A percentile compares a stretch with the other conserved stretches of the same genome.
Conservation (phyloP, 2,888 invertebrate genomes). For the Schrankia costaestrigalis region DNA sequence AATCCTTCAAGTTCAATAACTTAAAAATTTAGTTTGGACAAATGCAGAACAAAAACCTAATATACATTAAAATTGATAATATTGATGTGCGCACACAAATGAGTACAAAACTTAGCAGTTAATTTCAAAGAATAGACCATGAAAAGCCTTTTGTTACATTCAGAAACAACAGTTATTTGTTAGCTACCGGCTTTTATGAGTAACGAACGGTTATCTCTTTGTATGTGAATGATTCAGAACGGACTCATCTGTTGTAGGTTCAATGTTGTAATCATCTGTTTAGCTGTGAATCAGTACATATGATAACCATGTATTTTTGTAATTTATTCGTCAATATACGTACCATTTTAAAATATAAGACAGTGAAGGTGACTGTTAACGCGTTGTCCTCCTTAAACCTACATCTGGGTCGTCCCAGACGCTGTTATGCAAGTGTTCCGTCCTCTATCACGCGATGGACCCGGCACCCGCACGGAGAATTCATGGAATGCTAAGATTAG, state of each 20-base stretch:
- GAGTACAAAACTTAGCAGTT: constrained; percentile 10
- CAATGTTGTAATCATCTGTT: background rate
- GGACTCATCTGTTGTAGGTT: constrained; percentile 7
- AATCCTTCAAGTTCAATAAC: no score
- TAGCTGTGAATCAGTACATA: no score
- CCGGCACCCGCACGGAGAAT: no score
- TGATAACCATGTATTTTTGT: no score
- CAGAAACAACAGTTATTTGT: constrained; percentile 13
- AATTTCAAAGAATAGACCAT: constrained; percentile 13
- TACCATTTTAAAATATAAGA: no score
- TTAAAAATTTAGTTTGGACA: constrained; percentile 2
- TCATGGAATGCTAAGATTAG: no score
- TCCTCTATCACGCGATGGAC: no score
- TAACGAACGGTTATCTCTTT: constrained; percentile 25
- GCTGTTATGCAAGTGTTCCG: no score
- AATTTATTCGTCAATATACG: no score
- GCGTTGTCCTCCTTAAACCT: no score
- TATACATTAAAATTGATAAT: background rate
- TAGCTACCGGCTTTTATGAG: constrained; percentile 7
- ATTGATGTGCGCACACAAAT: constrained; percentile 1
- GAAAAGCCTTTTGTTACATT: constrained; percentile 20
- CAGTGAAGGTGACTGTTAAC: no score
- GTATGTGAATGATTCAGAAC: constrained; percentile 21
- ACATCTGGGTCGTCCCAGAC: no score
- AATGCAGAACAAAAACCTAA: background rate